Base-by-base conservation (phyloP, 2,888 invertebrate species). In the Diaperis boleti region DNA sequence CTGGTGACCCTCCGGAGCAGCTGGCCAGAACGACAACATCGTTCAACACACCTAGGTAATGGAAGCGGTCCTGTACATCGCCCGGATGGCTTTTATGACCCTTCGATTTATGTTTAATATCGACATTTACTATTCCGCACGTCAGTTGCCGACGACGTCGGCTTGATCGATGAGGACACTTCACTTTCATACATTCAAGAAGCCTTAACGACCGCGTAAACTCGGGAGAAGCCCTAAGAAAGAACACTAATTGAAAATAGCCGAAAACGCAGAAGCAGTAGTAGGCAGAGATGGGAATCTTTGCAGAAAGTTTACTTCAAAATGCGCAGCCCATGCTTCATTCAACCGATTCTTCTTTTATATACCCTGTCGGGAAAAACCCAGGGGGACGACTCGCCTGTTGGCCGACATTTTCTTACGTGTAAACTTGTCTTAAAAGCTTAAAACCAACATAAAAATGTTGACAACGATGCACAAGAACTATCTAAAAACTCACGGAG, bases 61-160 rank as follows among this genome's bases (percentile, higher is more conserved):
- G 59, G 59, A 50, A 49, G 59, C 39, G 50, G 50, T 22, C 59
- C 59, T 33, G 50, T 59, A 59, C 50, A 59, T 59, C 59, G 47
- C 22, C 20, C 49, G 62, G 50, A 44, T 62, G 57, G 57, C 59
- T 62, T 62, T 62, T 62, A 62, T 57, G 57, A 59, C 50, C 52
- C 45, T 52, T 57, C 62, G 57, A 62, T 62, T 62, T 62, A 62
- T 62, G 62, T 62, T 57, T 57, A 57, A 57, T 57, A 62, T 62
- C 62, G 57, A 57, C 57, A 57, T 62, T 62, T 62, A 62, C 44
- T 49, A 57, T 57, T 62, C 50, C 42, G 22, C 35, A 62, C 42
- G 47, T 41, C 61, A 37, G 26, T 45, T 57, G 57, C 37, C 57
- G 57, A 37, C 57, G 37, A 54, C 39, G 26, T 17, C 17, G 41